Conservation (phyloP, 2,113 vertebrate genomes). For the Gnathonemus echidnorhynchus region DNA sequence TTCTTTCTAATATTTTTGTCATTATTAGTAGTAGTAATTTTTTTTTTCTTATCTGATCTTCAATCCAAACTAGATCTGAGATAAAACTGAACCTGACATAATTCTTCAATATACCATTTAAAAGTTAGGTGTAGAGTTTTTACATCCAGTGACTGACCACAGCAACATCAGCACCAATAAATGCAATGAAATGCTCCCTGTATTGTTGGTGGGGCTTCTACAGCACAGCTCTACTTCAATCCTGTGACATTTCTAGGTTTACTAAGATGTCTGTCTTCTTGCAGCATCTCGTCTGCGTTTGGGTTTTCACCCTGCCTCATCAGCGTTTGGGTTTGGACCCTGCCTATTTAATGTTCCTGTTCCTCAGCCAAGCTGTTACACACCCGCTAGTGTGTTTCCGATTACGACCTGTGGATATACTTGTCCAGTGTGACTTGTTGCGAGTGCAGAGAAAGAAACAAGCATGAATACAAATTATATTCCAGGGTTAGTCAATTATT, state of each 20-base stretch:
- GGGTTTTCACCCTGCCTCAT: background rate
- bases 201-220: background rate
- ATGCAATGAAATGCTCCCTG: background rate
- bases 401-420: background rate
- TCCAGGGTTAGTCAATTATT: background rate
- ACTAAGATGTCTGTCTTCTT: background rate
- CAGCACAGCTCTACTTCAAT: background rate
- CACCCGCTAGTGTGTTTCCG: background rate
- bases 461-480: background rate
- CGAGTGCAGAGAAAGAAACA: background rate
- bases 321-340: background rate
- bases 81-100: background rate
- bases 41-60: background rate
- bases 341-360: background rate
- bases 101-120: background rate
- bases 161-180: background rate
- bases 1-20: background rate
- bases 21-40: background rate
- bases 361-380: background rate
- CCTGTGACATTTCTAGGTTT: background rate
- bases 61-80: background rate
- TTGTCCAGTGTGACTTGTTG: background rate
- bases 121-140: background rate
- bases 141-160: background rate
- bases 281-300: background rate